phyloP scores from a whole-genome alignment of 2,888 invertebrate species.

The Pycnomerus fuliginosus region DNA sequence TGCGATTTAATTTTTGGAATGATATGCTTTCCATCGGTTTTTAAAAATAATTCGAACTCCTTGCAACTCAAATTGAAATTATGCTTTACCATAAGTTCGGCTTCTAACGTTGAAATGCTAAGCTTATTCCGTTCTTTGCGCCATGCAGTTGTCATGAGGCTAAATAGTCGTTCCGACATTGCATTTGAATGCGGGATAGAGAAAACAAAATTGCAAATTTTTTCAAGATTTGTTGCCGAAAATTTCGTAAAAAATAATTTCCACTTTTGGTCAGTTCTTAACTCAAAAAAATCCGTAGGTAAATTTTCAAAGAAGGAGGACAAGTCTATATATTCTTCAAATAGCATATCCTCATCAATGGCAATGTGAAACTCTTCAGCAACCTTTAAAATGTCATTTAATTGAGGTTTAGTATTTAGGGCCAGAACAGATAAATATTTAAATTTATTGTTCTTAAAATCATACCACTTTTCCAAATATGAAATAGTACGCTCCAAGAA shows the following conservation, averaged over 20 bases:
- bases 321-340: neutral
- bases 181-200: neutral
- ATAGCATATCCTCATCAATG: neutral
- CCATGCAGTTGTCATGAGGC: neutral
- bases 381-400: neutral
- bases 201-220: neutral
- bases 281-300: neutral
- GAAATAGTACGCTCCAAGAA: neutral
- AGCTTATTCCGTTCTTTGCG: neutral
- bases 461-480: neutral
- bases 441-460: neutral
- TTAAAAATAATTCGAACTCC: neutral
- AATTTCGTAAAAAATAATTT: neutral
- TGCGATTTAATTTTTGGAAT: neutral
- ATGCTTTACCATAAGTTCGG: neutral
- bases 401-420: neutral
- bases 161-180: neutral
- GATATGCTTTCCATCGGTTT: neutral
- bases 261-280: neutral
- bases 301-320: neutral
- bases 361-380: neutral
- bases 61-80: slow-evolving; percentile 1
- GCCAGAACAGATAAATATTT: neutral
- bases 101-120: neutral
- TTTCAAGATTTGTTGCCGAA: neutral